Conservation (phyloP, 2,113 vertebrate genomes). For the Protomyctophum bolini region DNA sequence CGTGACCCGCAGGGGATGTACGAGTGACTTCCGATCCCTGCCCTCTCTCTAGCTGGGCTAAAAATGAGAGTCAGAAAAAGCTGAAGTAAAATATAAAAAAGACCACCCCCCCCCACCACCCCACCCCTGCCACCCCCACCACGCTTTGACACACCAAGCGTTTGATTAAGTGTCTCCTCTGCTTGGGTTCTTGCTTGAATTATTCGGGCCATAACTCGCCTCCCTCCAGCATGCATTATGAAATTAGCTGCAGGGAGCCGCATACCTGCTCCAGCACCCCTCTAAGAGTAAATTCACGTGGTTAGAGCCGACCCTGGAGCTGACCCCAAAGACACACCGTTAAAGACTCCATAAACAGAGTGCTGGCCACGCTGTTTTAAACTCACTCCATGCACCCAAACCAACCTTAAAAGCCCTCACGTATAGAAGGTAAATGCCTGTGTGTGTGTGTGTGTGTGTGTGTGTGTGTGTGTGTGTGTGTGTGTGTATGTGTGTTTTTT, state of each 20-base stretch:
- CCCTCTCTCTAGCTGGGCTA: too few species aligned
- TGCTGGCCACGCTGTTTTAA: conserved; percentile 61
- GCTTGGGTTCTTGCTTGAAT: conserved; percentile 54
- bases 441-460: neutral
- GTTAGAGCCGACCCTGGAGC: conserved; percentile 54
- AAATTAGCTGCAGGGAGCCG: conserved; percentile 68
- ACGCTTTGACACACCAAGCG: conserved; percentile 42
- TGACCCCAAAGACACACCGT: conserved; percentile 54
- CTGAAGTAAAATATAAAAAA: conserved; percentile 3
- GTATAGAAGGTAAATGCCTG: neutral
- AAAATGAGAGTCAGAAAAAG: conserved; percentile 10
- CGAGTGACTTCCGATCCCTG: too few species aligned
- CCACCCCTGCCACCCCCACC: conserved; percentile 3
- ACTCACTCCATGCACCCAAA: neutral
- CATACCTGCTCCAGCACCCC: conserved; percentile 58
- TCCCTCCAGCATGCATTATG: conserved; percentile 69
- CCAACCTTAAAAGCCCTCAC: conserved; percentile 14
- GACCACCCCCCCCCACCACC: conserved; percentile 18
- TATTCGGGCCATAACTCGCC: conserved; percentile 56
- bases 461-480: too few species aligned
- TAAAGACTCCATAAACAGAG: conserved; percentile 64
- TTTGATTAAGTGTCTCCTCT: conserved; percentile 68
- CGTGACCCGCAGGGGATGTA: too few species aligned
- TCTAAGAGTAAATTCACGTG: conserved; percentile 60
- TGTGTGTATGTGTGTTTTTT: neutral